Conservation (phyloP, 2,113 vertebrate genomes). For the Turnix velox region DNA sequence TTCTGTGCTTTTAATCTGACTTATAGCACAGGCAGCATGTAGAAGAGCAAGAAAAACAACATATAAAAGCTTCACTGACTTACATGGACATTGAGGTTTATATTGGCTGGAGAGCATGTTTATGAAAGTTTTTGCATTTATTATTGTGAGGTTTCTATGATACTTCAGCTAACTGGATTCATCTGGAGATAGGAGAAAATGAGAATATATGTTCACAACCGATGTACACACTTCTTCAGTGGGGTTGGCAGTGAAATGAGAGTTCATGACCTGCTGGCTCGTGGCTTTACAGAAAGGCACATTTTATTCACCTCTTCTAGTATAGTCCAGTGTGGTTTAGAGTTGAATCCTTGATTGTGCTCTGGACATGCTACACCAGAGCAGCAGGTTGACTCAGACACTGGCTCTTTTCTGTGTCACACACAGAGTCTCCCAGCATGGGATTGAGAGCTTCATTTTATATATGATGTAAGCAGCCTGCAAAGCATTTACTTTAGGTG, state of each 20-base stretch:
- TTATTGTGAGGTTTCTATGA: neutral
- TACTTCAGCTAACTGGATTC: neutral
- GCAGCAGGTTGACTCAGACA: neutral
- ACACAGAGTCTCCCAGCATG: neutral
- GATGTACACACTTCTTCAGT: accelerated
- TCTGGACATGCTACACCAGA: neutral
- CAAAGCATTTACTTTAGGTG: neutral
- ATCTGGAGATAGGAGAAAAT: neutral
- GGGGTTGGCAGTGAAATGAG: neutral
- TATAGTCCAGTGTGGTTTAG: neutral
- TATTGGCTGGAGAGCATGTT: neutral
- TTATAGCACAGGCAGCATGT: neutral
- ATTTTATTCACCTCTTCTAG: neutral
- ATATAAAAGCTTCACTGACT: neutral
- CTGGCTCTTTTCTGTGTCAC: neutral
- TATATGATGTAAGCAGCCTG: neutral
- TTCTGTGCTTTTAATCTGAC: neutral
- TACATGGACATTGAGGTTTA: neutral
- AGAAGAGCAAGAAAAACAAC: neutral
- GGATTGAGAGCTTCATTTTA: neutral
- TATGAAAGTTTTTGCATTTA: neutral
- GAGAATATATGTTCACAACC: neutral
- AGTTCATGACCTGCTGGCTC: neutral
- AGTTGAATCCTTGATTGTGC: neutral
- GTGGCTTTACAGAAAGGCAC: neutral